Conservation (phyloP, 2,888 invertebrate genomes). For the Micoletzkya japonica region DNA sequence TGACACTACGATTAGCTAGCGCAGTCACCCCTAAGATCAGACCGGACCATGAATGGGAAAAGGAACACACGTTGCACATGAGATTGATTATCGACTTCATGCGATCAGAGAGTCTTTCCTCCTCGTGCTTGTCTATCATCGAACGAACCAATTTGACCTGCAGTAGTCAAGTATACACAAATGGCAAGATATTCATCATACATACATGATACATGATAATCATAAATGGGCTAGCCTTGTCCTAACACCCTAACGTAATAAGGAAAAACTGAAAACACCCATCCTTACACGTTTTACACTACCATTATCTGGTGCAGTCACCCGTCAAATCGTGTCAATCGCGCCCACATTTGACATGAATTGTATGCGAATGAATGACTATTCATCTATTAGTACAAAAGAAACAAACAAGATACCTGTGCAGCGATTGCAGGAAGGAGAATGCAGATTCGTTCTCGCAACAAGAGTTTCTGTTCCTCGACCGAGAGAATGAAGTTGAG, state of each 20-base stretch:
- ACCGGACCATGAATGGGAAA: background rate
- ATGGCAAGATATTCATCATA: too few relatives aligned
- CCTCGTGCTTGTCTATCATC: background rate
- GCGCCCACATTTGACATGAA: too few relatives aligned
- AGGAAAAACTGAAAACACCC: too few relatives aligned
- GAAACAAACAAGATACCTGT: constrained; percentile 24
- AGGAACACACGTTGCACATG: background rate
- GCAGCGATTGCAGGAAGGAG: constrained; percentile 30
- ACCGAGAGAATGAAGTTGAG: constrained; percentile 29
- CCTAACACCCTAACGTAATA: too few relatives aligned
- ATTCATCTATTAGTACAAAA: background rate
- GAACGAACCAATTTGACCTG: constrained; percentile 18
- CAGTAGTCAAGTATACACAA: background rate
- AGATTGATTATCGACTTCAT: constrained; percentile 20
- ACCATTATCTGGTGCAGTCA: too few relatives aligned
- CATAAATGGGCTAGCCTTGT: too few relatives aligned
- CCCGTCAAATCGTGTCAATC: too few relatives aligned
- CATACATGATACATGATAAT: background rate
- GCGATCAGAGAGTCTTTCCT: constrained; percentile 16
- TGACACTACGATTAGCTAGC: too few relatives aligned
- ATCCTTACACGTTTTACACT: too few relatives aligned
- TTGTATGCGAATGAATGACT: background rate
- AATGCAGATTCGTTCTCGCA: constrained; percentile 31
- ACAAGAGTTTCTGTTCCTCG: constrained; percentile 31
- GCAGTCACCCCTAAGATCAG: background rate